Base-by-base conservation (phyloP, 2,888 invertebrate genomes). In the Pelosia muscerda region DNA sequence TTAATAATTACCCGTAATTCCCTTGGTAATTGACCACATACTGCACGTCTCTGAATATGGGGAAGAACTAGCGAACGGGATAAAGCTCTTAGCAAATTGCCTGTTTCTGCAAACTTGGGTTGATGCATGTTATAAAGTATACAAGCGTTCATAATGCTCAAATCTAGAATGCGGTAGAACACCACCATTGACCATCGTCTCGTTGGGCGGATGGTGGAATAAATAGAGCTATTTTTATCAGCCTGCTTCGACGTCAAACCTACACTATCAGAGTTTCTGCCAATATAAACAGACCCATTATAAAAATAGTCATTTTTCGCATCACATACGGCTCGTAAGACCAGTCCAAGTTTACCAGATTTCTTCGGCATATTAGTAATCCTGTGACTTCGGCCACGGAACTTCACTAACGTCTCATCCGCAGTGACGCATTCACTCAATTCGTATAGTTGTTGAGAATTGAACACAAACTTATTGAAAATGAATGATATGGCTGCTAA, bases 341-440 rank as follows among this genome's bases (percentile, higher is more conserved):
- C 26, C 4, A 71, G 42, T 10, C 64, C 66, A 2, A 65, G 64
- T 62, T 71, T 64, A 57, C 64, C 53, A 15, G 71, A 62, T 59
- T 78, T 83, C 23, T 79, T 72, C 3, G 75, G 77, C 77, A 75
- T 80, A 60, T 78, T 78, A 23, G 74, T 70, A 38, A 76, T 73
- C 69, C 76, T 66, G 67, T 75, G 68, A 61, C 74, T 72, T 75
- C 79, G 74, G 53, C 77, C 80, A n/a, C 77, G 71, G 72, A 81
- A 79, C 31, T 73, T 67, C 2, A 79, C 70, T 31, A 77, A 25
- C 74, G 74, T 81, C 62, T 83, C 81, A 72, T 81, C 81, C 10
- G 81, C 42, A 2, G 78, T 81, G 26, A 75, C 78, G 53, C 63
- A 78, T 78, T 79, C 74, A 26, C 76, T 64, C 55, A 38, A 60